Percentiles rank a stretch among this genome's conserved stretches.
Conservation (phyloP, 2,113 vertebrate species). For the Mugil cephalus region DNA sequence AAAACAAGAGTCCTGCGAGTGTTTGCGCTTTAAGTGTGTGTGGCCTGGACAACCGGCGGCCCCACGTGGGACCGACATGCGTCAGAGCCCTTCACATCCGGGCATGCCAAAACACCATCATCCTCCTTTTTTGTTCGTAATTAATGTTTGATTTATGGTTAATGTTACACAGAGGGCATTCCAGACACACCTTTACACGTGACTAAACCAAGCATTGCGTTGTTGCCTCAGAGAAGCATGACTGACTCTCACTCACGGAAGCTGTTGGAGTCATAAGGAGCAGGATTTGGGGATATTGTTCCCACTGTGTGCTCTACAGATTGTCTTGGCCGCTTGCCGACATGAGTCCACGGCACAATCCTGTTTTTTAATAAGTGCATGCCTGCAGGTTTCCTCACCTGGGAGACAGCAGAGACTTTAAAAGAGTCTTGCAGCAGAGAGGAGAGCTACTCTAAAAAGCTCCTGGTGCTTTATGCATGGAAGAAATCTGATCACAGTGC, state of each 20-base stretch:
- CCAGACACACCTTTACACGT: conserved; percentile 65
- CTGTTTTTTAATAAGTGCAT: conserved; percentile 7
- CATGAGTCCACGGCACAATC: conserved; percentile 25
- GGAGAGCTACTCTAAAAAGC: neutral
- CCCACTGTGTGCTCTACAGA: conserved; percentile 35
- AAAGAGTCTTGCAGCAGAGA: conserved; percentile 6
- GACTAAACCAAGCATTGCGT: neutral
- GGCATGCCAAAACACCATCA: conserved; percentile 46
- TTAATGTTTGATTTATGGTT: conserved; percentile 81
- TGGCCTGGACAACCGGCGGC: conserved; percentile 54
- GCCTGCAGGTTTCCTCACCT: conserved; percentile 23
- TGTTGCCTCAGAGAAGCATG: conserved; percentile 17
- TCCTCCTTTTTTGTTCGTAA: conserved; percentile 61
- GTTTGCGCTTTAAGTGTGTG: conserved; percentile 51
- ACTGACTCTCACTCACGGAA: conserved; percentile 28
- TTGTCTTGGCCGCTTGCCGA: conserved; percentile 35
- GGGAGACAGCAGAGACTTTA: conserved; percentile 18
- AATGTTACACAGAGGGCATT: conserved; percentile 72
- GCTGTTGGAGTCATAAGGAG: conserved; percentile 3
- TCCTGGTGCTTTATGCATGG: neutral
- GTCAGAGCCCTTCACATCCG: conserved; percentile 69
- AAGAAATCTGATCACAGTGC: no score
- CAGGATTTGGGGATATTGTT: conserved; percentile 27
- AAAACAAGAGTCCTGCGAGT: conserved; percentile 46
- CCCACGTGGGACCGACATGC: conserved; percentile 52